Conservation (phyloP, 2,888 invertebrate genomes). For the Thecocarcelia acutangulata region DNA sequence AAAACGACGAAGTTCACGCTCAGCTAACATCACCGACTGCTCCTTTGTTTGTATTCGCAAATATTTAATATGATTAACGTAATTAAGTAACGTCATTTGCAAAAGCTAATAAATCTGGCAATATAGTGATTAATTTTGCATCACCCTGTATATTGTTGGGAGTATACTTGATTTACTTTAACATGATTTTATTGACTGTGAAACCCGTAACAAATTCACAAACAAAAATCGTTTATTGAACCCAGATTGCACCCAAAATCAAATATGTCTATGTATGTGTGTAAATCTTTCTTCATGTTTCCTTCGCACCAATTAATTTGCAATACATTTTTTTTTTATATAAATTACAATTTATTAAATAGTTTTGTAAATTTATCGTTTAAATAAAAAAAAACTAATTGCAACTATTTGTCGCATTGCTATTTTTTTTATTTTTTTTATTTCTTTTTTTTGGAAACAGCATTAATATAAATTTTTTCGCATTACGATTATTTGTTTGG, state of each 20-base stretch:
- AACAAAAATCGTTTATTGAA: no score
- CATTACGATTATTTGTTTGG: slow-evolving; percentile 10
- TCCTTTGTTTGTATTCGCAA: no score
- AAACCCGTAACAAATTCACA: no score
- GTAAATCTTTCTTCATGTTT: not conserved
- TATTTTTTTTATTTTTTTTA: not conserved
- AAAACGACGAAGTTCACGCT: no score
- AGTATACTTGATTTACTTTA: no score
- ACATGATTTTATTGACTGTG: no score
- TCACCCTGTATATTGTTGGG: not conserved
- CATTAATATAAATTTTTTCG: slow-evolving; percentile 32
- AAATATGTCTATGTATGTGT: no score
- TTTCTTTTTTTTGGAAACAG: not conserved
- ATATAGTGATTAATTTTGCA: no score
- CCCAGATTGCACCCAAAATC: not conserved
- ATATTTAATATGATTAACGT: no score
- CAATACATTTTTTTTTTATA: not conserved
- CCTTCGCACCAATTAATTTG: not conserved
- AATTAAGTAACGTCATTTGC: no score
- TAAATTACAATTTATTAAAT: slow-evolving; percentile 22
- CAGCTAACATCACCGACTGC: no score
- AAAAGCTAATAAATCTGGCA: no score
- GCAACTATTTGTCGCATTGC: slow-evolving; percentile 5
- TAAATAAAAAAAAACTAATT: slow-evolving; percentile 47
- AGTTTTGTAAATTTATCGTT: slow-evolving; percentile 39